These are phyloP conservation scores for Genyomyrus donnyi DNA, from an alignment of 2,113 vertebrate species.

Conservation along the genomic window DNA sequence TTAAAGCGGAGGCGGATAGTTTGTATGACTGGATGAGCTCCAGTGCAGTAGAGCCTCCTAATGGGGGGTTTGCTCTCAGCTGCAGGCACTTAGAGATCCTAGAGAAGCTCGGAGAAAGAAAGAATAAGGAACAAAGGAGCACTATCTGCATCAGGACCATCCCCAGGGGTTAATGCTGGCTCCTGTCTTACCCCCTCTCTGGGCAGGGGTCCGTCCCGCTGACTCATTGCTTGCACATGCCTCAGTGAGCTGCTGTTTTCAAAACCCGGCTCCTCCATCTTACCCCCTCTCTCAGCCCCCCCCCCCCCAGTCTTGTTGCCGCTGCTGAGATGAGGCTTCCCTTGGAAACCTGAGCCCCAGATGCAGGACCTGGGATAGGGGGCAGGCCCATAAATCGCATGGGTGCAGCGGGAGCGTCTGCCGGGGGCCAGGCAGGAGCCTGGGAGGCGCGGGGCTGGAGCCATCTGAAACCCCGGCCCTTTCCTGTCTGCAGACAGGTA, in stretches of 20 bases:
- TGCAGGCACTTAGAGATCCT: background rate
- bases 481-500: constrained; percentile 27
- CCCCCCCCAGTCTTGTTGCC: constrained; percentile 26
- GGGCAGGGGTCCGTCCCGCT: background rate
- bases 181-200: background rate
- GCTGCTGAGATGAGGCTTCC: constrained; percentile 50
- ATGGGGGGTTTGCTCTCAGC: background rate
- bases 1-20: background rate
- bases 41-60: background rate
- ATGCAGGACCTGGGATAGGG: constrained; percentile 44
- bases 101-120: background rate
- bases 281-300: background rate
- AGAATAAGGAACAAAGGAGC: background rate
- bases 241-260: constrained; percentile 24
- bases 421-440: background rate
- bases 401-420: constrained; percentile 40
- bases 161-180: background rate
- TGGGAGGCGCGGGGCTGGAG: background rate
- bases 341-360: constrained; percentile 50
- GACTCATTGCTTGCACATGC: constrained; percentile 5
- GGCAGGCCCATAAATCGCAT: constrained; percentile 49
- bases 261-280: constrained; percentile 28
- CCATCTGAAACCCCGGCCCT: constrained; percentile 7
- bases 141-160: background rate
- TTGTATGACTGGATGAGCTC: background rate